Evolutionary conservation across 2,888 invertebrate species (phyloP).

Genomic region (Dasypolia templi): DNA sequence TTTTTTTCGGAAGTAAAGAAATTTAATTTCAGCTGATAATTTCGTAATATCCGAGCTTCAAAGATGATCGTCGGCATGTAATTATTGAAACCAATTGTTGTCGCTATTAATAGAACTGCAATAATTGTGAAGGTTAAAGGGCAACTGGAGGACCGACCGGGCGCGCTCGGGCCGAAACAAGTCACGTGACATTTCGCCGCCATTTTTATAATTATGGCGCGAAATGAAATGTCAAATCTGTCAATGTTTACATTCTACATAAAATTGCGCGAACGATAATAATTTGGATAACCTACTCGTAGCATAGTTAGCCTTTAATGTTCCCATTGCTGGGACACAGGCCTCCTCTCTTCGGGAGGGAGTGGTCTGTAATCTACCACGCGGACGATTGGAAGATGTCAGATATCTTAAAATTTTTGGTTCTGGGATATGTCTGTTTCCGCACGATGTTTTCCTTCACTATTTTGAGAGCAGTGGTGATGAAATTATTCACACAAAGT

Average conservation of each 20-base stretch:
- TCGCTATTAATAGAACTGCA: constrained; percentile 84
- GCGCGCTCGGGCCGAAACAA: constrained; percentile 71
- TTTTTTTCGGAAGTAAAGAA: neutral
- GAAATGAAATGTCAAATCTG: constrained; percentile 65
- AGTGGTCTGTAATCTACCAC: too few relatives aligned
- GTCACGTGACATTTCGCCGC: constrained; percentile 74
- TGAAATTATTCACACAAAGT: too few relatives aligned
- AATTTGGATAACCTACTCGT: neutral
- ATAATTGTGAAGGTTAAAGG: constrained; percentile 84
- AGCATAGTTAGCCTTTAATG: too few relatives aligned
- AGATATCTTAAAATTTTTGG: too few relatives aligned
- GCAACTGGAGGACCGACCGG: constrained; percentile 82
- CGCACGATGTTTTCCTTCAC: too few relatives aligned
- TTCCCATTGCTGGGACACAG: too few relatives aligned
- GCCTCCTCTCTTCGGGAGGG: too few relatives aligned
- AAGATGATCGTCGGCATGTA: constrained; percentile 74
- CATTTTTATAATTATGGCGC: constrained; percentile 69
- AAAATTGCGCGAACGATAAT: neutral
- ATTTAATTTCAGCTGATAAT: constrained; percentile 46
- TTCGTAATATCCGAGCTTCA: constrained; percentile 64
- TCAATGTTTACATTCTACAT: constrained; percentile 29
- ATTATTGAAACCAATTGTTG: constrained; percentile 85
- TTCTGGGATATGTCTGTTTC: too few relatives aligned
- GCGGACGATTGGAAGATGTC: too few relatives aligned
- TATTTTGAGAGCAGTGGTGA: too few relatives aligned